These are phyloP conservation scores for Rhagonycha fulva DNA, from an alignment of 2,888 invertebrate genomes.

Conservation along the genomic window DNA sequence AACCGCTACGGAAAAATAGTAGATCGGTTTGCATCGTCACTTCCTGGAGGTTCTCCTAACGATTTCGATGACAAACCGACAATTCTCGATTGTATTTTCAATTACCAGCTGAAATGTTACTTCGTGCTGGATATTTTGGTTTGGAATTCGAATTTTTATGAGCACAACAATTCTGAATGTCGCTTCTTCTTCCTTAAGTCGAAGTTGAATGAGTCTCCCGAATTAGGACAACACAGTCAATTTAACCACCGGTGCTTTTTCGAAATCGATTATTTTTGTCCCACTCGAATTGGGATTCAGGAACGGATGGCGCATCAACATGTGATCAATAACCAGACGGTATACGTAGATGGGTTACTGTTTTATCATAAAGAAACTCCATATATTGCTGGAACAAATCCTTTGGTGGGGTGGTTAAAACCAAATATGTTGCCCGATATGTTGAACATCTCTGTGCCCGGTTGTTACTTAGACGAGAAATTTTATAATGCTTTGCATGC, in stretches of 20 bases:
- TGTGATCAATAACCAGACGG: no score
- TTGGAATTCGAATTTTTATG: neutral
- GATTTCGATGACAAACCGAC: no score
- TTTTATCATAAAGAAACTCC: no score
- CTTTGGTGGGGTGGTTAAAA: no score
- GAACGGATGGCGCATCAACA: no score
- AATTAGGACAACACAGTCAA: neutral
- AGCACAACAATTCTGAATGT: neutral
- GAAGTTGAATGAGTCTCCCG: neutral
- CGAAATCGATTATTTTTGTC: slow-evolving; percentile 58
- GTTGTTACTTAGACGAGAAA: no score
- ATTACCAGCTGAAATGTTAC: neutral
- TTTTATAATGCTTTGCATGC: no score
- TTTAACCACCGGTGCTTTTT: slow-evolving; percentile 49
- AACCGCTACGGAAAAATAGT: slow-evolving; percentile 65
- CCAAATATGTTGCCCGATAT: no score
- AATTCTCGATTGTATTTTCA: neutral
- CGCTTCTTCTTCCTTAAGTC: neutral
- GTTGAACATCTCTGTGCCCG: no score
- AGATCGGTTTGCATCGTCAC: slow-evolving; percentile 63
- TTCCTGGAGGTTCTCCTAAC: slow-evolving; percentile 72
- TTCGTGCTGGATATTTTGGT: neutral
- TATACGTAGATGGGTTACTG: no score
- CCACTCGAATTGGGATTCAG: slow-evolving; percentile 54
- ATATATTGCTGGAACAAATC: no score